Evolutionary conservation across 2,113 vertebrate species (phyloP).

Genomic region (Lynx canadensis): DNA sequence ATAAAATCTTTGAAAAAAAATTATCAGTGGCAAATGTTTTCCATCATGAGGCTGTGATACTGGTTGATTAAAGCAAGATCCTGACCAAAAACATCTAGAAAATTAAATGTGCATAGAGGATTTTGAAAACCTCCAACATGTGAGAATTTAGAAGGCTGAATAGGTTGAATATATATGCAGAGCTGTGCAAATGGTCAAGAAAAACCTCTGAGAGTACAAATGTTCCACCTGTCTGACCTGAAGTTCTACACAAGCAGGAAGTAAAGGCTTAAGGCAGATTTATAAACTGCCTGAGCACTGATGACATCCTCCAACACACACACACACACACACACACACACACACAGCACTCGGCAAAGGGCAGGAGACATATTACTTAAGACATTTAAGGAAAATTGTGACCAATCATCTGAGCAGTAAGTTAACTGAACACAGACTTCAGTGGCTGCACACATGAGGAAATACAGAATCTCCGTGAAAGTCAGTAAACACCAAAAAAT

Average conservation of each 20-base stretch:
- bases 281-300: not conserved
- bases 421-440: not conserved
- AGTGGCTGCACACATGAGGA: not conserved
- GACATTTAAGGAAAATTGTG: not conserved
- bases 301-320: accelerated
- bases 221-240: not conserved
- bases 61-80: not conserved
- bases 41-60: not conserved
- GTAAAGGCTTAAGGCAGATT: not conserved
- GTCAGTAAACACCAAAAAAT: not conserved
- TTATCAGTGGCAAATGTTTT: not conserved
- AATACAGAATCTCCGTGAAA: not conserved
- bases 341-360: not conserved
- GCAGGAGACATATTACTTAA: not conserved
- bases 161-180: not conserved
- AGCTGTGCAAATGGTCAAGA: not conserved
- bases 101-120: not conserved
- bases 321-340: not conserved
- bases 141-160: not conserved
- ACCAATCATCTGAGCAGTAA: not conserved
- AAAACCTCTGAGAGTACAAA: not conserved
- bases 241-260: not conserved
- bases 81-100: not conserved
- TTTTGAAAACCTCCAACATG: not conserved
- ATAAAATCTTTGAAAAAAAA: not conserved